These are phyloP conservation scores for Centropyge bicolor DNA, from an alignment of 2,797 vertebrate genomes.

Conservation along the genomic window DNA sequence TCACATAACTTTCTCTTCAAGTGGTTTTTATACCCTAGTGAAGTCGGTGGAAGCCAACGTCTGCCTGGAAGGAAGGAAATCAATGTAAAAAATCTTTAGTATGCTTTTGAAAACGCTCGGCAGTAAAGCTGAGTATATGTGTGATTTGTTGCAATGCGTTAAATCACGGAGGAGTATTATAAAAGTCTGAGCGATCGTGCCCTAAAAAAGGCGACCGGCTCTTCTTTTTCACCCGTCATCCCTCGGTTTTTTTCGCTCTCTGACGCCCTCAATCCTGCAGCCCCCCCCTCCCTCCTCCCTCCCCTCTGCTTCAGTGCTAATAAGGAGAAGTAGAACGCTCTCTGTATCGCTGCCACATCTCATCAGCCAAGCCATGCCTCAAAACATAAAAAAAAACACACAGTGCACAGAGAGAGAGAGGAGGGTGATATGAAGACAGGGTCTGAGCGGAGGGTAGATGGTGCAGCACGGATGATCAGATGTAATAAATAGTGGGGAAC, in stretches of 20 bases:
- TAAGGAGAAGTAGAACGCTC: constrained; percentile 79
- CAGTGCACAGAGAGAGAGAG: constrained; percentile 14
- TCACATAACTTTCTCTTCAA: not conserved
- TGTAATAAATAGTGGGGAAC: constrained; percentile 63
- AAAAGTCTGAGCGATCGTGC: constrained; percentile 15
- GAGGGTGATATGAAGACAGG: constrained; percentile 35
- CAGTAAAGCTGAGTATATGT: not conserved
- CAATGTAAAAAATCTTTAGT: not conserved
- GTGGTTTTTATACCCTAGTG: not conserved
- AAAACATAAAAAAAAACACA: constrained; percentile 49
- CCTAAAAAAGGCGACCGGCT: constrained; percentile 49
- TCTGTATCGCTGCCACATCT: constrained; percentile 82
- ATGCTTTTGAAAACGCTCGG: not conserved
- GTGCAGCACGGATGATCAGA: constrained; percentile 50
- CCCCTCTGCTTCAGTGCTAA: constrained; percentile 70
- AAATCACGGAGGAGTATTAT: constrained; percentile 1
- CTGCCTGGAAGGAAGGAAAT: not conserved
- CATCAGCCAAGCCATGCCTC: constrained; percentile 79
- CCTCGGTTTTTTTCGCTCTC: constrained; percentile 37
- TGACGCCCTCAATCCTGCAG: constrained; percentile 49
- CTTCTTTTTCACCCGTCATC: constrained; percentile 41
- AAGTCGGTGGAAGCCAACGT: not conserved
- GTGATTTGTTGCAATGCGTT: constrained; percentile 9
- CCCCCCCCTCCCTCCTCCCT: constrained; percentile 1
- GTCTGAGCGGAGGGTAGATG: constrained; percentile 33